Percentiles rank a stretch among this genome's conserved stretches.
These are phyloP conservation scores for Tiphia femorata DNA, from an alignment of 2,888 invertebrate genomes.

Conservation along the genomic window DNA sequence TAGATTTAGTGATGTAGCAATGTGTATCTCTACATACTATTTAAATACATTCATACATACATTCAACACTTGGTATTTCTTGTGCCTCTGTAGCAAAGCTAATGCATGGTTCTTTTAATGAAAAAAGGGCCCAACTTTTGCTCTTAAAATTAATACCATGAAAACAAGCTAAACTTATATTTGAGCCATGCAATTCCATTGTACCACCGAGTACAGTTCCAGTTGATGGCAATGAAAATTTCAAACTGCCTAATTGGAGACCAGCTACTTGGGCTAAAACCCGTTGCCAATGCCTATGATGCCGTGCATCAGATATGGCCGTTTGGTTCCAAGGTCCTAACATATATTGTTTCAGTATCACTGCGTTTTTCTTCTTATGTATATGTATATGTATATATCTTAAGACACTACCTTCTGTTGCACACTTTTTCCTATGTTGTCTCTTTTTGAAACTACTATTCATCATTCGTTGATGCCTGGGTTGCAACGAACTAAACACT, in stretches of 20 bases:
- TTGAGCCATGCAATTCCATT: constrained; percentile 88
- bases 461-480: constrained; percentile 66
- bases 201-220: constrained; percentile 89
- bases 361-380: no score
- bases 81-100: constrained; percentile 95
- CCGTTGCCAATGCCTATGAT: constrained; percentile 96
- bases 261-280: constrained; percentile 87
- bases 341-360: constrained; percentile 13
- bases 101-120: constrained; percentile 91
- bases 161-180: constrained; percentile 96
- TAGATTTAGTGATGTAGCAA: neutral
- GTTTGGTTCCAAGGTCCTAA: constrained; percentile 62
- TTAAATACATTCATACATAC: constrained; percentile 62
- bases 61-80: constrained; percentile 80
- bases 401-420: constrained; percentile 65
- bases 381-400: constrained; percentile 25
- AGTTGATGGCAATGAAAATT: constrained; percentile 77
- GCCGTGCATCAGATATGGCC: constrained; percentile 76
- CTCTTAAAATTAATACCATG: constrained; percentile 97
- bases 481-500: constrained; percentile 83
- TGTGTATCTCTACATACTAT: neutral
- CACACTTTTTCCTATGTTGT: constrained; percentile 65
- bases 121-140: constrained; percentile 96
- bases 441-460: constrained; percentile 61
- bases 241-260: constrained; percentile 81